Evolutionary conservation across 2,888 invertebrate species (phyloP), one percentile per base, ranked within the genome.

Genomic region (Apocheima hispidaria): DNA sequence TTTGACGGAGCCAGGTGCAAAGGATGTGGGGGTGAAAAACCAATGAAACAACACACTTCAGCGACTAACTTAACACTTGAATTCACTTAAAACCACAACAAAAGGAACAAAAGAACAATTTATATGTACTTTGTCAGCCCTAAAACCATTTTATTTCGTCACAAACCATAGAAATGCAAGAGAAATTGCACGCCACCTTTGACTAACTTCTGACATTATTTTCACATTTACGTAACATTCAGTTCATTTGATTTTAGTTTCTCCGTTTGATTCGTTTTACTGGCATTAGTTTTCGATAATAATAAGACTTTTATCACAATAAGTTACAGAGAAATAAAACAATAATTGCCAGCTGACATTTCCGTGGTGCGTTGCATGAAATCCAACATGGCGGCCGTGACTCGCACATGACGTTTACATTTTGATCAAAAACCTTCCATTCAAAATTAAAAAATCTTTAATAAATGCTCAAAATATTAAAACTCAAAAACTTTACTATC

Each of bases 321-420:
- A 79, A 72, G 74, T 86, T 84, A 79, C 73, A 83, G 70, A 82
- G 82, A 88, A 90, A 79, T 84, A 81, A 79, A 83, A 88, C 86
- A 84, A 84, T 70, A 68, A 64, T 84, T 82, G 85, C 92, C 93
- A 93, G 92, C 92, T 93, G 93, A 93, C 93, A 92, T 92, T 90
- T 92, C 92, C 90, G 85, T 86, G 84, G 83, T 90, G 90, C 90
- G 91, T 91, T 92, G 89, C 86, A 89, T 84, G 88, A 90, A 90
- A 90, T 90, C 90, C 91, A 93, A 93, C 86, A 93, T 93, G 93
- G 93, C 93, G 83, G 90, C 83, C 86, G 80, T 85, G 86, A 86
- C 81, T 89, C 78, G 80, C 82, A 84, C 80, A 87, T 88, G 90
- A 90, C 90, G 89, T 90, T 89, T 83, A 66, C 79, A 66, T 70